Base-by-base conservation (phyloP, 1,140 invertebrate species). In the Drosophila persimilis region DNA sequence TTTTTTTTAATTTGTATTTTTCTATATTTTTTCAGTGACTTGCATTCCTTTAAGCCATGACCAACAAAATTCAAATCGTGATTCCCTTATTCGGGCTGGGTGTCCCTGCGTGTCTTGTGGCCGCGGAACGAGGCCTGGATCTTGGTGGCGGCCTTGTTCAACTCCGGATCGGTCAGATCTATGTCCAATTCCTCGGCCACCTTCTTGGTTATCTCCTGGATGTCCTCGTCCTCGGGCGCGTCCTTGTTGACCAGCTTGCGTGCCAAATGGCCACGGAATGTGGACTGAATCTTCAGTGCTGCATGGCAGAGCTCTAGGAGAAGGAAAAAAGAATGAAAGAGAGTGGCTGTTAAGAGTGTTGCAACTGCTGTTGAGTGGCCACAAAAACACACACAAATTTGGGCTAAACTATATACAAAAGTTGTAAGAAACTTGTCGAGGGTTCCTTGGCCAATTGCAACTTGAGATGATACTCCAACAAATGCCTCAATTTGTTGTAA, bases 51-150 rank as follows among this genome's bases (percentile, higher is more conserved):
- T 43, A 43, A 66, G 69, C 50, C 67, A 57, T 62, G 52, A 78
- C 61, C 77, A 84, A 80, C 70, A 90, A 89, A 80, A 65, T 74
- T 81, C 51, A 48, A 61, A 44, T 41, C 47, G 8, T 13, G 45
- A 26, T 24, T 50, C 45, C 53, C 69, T 81, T 91, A 81, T 77
- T 91, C 79, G 60, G 76, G 52, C 51, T 70, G 64, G 69, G 76
- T 52, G 29, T 97, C 96, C 92, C 97, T 97, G 91, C 97, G 96
- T 24, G 95, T 95, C 92, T 97, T 96, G 92, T 97, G 97, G 47
- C 97, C 97, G 54, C 96, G 94, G 94, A 98, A 98, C 46, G 96
- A 97, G 39, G 97, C 97, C 92, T 98, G 97, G 59, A 98, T 98
- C 92, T 98, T 98, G 63, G 96, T 95, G 29, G 97, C 97, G 5